Base-by-base conservation (phyloP, 1,140 invertebrate genomes). In the Charaxes varanes region DNA sequence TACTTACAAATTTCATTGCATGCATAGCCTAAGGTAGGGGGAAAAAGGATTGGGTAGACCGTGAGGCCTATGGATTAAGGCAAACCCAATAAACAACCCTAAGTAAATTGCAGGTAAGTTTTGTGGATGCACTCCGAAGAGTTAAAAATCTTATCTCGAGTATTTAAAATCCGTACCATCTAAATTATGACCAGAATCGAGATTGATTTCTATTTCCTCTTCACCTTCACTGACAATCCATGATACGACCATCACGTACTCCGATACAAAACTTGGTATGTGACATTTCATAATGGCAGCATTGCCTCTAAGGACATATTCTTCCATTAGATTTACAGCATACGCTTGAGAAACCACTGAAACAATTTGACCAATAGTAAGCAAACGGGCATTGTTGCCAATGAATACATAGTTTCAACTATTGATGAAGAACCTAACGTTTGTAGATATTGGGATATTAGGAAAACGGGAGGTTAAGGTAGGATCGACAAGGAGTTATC, bases 241-340 rank as follows among this genome's bases (percentile, higher is more conserved):
- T 57, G 92, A 92, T 43, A 90, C 88, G 57, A 96, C 92, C 63
- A 85, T 87, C 62, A 96, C 92, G 83, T 93, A 95, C 87, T 96
- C 94, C 58, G 93, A 92, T 33, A 96, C 94, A 85, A 95, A 96
- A 84, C 93, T 94, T 49, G 94, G 94, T 80, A 96, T 93, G 85
- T 95, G 92, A 87, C 94, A 96, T 88, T 95, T 95, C 62, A 96
- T 87, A 73, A 95, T 92, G 60, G 93, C 94, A 53, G 92, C 91
- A 83, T 96, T 97, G 51, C 94, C 94, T 72, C 92, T 89, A 60
- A 96, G 88, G 44, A 96, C 93, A 81, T 94, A 93, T 84, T 95
- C 94, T 76, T 95, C 94, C 90, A 95, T 94, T 68, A 94, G 89
- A 87, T 94, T 94, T 61, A 94, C 92, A 65, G 91, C 92, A 86